A percentile compares a stretch with the other conserved stretches of the same genome.
Evolutionary conservation across 1,140 invertebrate species (phyloP).

Genomic region (Battus philenor): DNA sequence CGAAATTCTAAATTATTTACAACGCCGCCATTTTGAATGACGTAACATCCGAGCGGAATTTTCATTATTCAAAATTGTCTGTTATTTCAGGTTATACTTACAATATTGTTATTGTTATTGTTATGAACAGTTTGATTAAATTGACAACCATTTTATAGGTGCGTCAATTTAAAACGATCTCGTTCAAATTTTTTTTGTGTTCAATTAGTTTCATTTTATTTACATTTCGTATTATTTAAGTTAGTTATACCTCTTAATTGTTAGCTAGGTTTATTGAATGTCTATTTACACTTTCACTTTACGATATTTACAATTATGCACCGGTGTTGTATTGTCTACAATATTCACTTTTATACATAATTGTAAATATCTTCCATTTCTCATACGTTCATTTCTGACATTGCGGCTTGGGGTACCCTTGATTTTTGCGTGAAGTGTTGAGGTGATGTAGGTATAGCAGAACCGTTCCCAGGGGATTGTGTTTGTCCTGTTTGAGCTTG

Average conservation of each 20-base stretch:
- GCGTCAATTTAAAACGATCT: slow-evolving; percentile 4
- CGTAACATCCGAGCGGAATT: slow-evolving; percentile 24
- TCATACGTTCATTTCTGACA: slow-evolving; percentile 91
- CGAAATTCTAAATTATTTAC: slow-evolving; percentile 62
- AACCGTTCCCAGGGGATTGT: slow-evolving; percentile 60
- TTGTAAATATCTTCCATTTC: slow-evolving; percentile 75
- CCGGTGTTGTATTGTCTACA: slow-evolving; percentile 30
- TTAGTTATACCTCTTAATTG: neutral
- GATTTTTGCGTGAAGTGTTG: slow-evolving; percentile 75
- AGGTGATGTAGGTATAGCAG: slow-evolving; percentile 56
- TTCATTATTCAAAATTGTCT: neutral
- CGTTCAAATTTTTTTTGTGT: neutral
- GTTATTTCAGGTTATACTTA: slow-evolving; percentile 4
- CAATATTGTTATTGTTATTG: slow-evolving; percentile 3
- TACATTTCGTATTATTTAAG: too few relatives aligned
- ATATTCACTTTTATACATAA: slow-evolving; percentile 68
- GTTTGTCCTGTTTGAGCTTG: slow-evolving; percentile 65
- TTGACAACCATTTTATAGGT: slow-evolving; percentile 4
- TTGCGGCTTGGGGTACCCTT: slow-evolving; percentile 84
- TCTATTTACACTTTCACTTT: slow-evolving; percentile 28
- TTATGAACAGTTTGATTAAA: slow-evolving; percentile 9
- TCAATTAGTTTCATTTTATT: slow-evolving; percentile 2
- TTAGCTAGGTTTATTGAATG: neutral
- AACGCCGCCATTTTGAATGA: slow-evolving; percentile 52
- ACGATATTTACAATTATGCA: slow-evolving; percentile 69